Base-by-base conservation (phyloP, 1,140 invertebrate genomes). In the Sitodiplosis mosellana region DNA sequence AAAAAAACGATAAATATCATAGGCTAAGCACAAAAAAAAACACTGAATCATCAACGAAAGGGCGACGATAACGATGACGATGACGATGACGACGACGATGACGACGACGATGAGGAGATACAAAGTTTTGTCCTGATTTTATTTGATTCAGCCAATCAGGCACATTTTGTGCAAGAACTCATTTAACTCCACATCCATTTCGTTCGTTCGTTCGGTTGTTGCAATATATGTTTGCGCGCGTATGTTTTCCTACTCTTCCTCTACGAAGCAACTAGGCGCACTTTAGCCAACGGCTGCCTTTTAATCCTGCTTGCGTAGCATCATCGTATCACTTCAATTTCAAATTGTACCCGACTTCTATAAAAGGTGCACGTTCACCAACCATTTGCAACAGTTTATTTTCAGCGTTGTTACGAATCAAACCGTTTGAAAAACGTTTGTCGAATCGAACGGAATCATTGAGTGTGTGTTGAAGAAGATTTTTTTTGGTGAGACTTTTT, bases 101-200 rank as follows among this genome's bases (percentile, higher is more conserved):
- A 27, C 27, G 27, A 27, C 27, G 27, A 27, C 27, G 10, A n/a
- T n/a, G 27, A 27, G 10, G 10, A 27, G 27, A 40, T 17, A 43
- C 18, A 43, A 19, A 43, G 11, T 18, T 18, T 19, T 12, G 18
- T 20, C 41, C 41, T 43, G 41, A 43, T 43, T 43, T 43, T 45
- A 45, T 33, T 57, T 62, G 60, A 63, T 63, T 63, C 60, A 55
- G 60, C 60, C 60, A 63, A 63, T 63, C 60, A 62, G 52, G 58
- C 33, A 34, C 21, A 36, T 27, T 18, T 34, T 41, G 20, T 33
- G 33, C 37, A 41, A 21, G 36, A 33, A 41, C 20, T 33, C 20
- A 19, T 40, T 47, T 27, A 11, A 10, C 17, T 36, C n/a, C n/a
- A n/a, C n/a, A n/a, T n/a, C n/a, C 11, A 11, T 27, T 15, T 22